Evolutionary conservation across 2,888 invertebrate genomes (phyloP), one percentile per base, ranked within the genome.

Genomic region (Ryuthela nishihirai): DNA sequence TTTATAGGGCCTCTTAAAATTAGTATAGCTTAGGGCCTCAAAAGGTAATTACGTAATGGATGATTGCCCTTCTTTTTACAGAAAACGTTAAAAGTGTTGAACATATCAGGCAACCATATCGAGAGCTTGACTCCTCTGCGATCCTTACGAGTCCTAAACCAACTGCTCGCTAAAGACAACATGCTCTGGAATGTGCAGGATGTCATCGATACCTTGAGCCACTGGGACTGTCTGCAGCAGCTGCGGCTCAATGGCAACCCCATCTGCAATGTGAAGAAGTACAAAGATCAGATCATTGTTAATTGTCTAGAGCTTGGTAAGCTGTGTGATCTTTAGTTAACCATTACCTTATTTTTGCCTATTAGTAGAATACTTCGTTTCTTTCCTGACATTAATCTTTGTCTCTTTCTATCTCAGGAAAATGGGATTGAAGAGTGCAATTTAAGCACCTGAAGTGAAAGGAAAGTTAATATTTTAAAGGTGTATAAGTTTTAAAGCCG

Each of bases 51-150:
- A 29, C 7, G 29, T 29, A 29, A 29, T 7, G 9, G 12, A 12
- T 9, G 9, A 29, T 29, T 12, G 29, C 29, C 12, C 12, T 5
- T 23, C 20, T 17, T 4, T 41, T 29, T 32, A n/a, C 26, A 59
- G 56, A 46, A 48, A 17, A 25, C 39, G 12, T 26, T 59, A 5
- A 42, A 21, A 10, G 43, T 59, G 3, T 48, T 59, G 3, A 59
- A 53, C n/a, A 38, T 59, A 3, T 53, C 59, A 1, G 59, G 59
- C 0, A 59, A 59, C 48, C 21, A 36, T 15, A 34, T 59, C 12
- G n/a, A 39, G 25, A 43, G 47, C 21, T 35, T 59, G 6, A 3
- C 6, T 6, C 39, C 34, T 12, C 36, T 59, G n/a, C 20, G 21
- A 18, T 41, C 42, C 10, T n/a, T 59, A 10, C 17, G 23, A 17